These are phyloP conservation scores for Sciurus niger DNA, from an alignment of 2,113 vertebrate species.

Conservation along the genomic window DNA sequence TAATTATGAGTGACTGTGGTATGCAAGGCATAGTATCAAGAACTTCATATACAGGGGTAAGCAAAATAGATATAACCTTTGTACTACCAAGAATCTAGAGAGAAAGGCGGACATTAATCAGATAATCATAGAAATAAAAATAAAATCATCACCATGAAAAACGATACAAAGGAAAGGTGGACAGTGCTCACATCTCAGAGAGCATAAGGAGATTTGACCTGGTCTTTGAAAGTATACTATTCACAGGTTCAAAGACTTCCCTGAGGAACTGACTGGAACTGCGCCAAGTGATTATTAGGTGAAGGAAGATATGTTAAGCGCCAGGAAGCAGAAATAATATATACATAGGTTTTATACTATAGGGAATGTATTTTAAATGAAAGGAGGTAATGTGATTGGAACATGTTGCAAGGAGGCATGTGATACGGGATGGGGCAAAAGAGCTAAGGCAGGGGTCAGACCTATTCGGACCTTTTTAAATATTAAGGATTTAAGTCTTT, in stretches of 20 bases:
- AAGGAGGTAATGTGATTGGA: not conserved
- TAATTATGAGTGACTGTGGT: not conserved
- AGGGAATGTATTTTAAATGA: conserved; percentile 4
- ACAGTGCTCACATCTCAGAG: not conserved
- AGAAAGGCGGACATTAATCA: not conserved
- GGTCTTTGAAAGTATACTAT: not conserved
- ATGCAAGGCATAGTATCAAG: not conserved
- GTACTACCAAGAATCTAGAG: not conserved
- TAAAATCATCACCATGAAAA: not conserved
- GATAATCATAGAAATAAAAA: not conserved
- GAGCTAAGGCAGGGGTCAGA: not conserved
- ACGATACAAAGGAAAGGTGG: not conserved
- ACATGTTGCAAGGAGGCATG: not conserved
- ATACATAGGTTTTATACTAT: not conserved
- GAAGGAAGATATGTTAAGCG: conserved; percentile 28
- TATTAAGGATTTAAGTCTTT: not conserved
- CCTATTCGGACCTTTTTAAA: not conserved
- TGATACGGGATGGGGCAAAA: not conserved
- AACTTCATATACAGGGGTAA: conserved; percentile 16
- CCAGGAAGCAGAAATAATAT: conserved; percentile 1
- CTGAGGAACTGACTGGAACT: not conserved
- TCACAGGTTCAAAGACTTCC: not conserved
- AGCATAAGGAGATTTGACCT: not conserved
- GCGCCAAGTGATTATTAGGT: not conserved
- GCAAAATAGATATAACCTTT: not conserved